Conservation (phyloP, 1,140 invertebrate genomes). For the Heliconius melpomene region DNA sequence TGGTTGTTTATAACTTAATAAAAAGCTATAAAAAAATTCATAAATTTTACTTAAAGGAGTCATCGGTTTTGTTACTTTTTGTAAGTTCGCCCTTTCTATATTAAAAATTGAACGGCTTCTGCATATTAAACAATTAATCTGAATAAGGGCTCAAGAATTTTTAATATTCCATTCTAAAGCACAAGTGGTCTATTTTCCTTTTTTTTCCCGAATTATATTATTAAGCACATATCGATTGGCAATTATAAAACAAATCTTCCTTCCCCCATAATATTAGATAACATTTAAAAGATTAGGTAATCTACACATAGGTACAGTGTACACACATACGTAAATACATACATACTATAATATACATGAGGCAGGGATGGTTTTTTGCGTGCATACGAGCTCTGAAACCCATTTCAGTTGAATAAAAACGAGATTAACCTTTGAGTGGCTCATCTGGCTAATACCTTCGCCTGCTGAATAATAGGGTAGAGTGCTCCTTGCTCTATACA, state of each 20-base stretch:
- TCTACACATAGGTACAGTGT: not conserved
- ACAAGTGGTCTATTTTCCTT: not conserved
- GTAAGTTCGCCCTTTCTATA: not conserved
- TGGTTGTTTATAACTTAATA: not conserved
- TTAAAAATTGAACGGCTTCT: not conserved
- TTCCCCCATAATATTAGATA: not conserved
- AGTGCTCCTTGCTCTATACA: not conserved
- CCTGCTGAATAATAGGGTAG: conserved; percentile 10
- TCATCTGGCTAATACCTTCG: conserved; percentile 14
- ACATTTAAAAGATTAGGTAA: not conserved
- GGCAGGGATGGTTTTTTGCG: not conserved
- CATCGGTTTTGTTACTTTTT: not conserved
- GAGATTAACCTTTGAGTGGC: conserved; percentile 8
- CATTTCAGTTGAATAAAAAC: conserved; percentile 9
- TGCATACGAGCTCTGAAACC: not conserved
- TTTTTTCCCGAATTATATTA: too few relatives aligned
- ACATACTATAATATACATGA: not conserved
- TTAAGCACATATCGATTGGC: too few relatives aligned
- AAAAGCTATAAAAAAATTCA: not conserved
- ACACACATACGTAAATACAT: not conserved
- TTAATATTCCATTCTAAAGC: not conserved
- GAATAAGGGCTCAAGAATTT: not conserved
- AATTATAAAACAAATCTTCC: too few relatives aligned
- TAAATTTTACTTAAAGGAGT: not conserved
- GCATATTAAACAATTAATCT: not conserved